Evolutionary conservation across 2,888 invertebrate genomes (phyloP).

Genomic region (Dioctria linearis): DNA sequence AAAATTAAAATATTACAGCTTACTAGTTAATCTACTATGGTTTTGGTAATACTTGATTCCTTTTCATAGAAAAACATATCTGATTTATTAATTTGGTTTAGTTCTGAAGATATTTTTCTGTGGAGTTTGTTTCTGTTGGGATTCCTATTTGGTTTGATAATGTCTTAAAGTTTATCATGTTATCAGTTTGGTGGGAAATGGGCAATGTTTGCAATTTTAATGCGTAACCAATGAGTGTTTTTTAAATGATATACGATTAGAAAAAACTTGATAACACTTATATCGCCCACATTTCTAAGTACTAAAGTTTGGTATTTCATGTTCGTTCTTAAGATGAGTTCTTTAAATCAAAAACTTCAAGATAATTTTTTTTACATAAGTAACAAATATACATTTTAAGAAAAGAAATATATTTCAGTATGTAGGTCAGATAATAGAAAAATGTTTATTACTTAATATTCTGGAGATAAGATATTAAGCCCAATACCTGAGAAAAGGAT

Average conservation of each 20-base stretch:
- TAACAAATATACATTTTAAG: too few relatives aligned
- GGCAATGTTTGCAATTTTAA: background rate
- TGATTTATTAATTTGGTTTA: too few relatives aligned
- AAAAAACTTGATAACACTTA: background rate
- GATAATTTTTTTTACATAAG: too few relatives aligned
- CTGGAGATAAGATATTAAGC: background rate
- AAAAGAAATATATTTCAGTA: background rate
- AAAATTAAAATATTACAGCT: background rate
- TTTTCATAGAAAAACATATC: too few relatives aligned
- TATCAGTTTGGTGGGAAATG: background rate
- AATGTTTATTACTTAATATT: background rate
- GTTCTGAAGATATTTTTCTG: too few relatives aligned
- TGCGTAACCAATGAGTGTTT: background rate
- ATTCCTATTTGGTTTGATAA: background rate
- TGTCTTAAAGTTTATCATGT: background rate
- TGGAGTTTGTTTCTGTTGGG: background rate
- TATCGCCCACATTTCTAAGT: too few relatives aligned
- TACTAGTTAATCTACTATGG: background rate
- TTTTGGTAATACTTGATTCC: background rate
- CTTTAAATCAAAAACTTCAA: background rate
- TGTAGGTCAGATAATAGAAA: too few relatives aligned
- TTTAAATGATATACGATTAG: constrained; percentile 9
- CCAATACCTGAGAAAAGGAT: background rate
- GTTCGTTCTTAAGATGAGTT: too few relatives aligned
- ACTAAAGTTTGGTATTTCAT: too few relatives aligned